Percentiles rank a stretch among this genome's conserved stretches.
These are phyloP conservation scores for Philhelius pedissequus DNA, from an alignment of 2,888 invertebrate species.

Conservation along the genomic window DNA sequence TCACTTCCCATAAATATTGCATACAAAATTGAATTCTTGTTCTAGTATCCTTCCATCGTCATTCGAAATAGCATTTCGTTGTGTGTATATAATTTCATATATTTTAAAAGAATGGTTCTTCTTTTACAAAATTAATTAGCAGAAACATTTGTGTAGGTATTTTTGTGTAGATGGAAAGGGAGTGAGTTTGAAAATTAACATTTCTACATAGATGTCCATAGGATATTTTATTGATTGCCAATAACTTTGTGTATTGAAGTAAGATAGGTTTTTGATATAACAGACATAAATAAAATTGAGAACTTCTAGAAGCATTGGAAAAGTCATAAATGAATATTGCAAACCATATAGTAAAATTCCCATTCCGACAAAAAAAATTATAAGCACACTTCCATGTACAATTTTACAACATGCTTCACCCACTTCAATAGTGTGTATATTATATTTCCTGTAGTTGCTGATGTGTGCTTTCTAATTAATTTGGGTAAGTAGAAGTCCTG, in stretches of 20 bases:
- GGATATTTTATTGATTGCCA: too few species aligned
- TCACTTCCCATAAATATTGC: constrained; percentile 1
- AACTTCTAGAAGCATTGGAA: too few species aligned
- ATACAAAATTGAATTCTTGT: background rate
- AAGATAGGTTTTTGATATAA: background rate
- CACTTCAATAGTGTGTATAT: background rate
- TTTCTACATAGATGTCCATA: too few species aligned
- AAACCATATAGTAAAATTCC: background rate
- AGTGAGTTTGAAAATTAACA: too few species aligned
- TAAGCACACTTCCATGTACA: background rate
- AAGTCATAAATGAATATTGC: background rate
- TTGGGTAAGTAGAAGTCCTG: background rate
- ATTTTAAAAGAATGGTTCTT: background rate
- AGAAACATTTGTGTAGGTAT: too few species aligned
- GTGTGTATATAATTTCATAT: background rate
- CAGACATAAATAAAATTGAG: background rate
- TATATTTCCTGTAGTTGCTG: background rate
- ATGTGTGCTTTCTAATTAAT: background rate
- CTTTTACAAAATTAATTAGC: constrained; percentile 42
- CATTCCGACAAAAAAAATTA: background rate
- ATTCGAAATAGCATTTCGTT: too few species aligned
- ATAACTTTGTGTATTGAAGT: too few species aligned
- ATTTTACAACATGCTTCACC: too few species aligned
- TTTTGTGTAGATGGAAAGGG: too few species aligned
- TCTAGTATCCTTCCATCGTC: background rate